Evolutionary conservation across 2,113 vertebrate species (phyloP), one percentile per base, ranked within the genome.

Genomic region (Prunella fulvescens): DNA sequence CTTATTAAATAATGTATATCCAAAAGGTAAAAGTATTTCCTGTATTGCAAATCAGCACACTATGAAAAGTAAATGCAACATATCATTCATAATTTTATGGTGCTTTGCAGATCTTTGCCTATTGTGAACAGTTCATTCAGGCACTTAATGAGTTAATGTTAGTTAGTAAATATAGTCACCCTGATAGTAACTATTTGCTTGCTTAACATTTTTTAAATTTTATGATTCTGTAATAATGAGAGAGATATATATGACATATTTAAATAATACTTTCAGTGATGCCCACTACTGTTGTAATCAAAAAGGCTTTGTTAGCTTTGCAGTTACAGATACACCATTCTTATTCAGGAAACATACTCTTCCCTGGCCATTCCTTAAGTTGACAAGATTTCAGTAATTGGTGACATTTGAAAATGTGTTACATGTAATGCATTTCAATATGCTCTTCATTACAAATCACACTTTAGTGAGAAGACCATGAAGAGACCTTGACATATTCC

Each of bases 71-170:
- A 81, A 91, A 50, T 42, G 35, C 69, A 91, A 85, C 85, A 73
- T 92, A 92, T 93, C 87, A 39, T 66, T 73, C 54, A 53, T 76
- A 24, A 81, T 65, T 79, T 79, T 78, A 91, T 39, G 95, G 86
- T 96, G 96, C 88, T 95, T 95, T 70, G 58, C 97, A 87, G 72
- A 69, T 73, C 51, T 60, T 80, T 71, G 78, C 80, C 84, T 92
- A 53, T 93, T 84, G 71, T 93, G 92, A 92, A 76, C 64, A 73
- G 81, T 94, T 89, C 35, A 40, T 92, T 78, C 78, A 42, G 86
- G 54, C 94, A 82, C 54, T 96, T 95, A 65, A 85, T 73, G 57
- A 91, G 40, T 82, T 91, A 81, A 45, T 47, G 56, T 44, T 81
- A 80, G 19, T 64, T 82, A 89, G 61, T 88, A 78, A 86, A 74